These are phyloP conservation scores for Echiichthys vipera DNA, from an alignment of 2,797 vertebrate genomes.

Conservation along the genomic window DNA sequence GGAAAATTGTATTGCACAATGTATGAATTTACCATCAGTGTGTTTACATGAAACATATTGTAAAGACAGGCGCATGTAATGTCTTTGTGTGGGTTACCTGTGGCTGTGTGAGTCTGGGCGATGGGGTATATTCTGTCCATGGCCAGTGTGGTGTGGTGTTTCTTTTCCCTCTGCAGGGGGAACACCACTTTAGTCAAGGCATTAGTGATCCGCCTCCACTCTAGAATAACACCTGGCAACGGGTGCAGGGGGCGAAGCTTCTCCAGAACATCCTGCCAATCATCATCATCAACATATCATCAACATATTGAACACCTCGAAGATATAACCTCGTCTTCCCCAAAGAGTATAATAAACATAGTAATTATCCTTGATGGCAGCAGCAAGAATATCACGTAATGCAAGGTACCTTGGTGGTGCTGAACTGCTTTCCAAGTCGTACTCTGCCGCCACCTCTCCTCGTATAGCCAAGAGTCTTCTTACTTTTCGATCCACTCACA, in stretches of 20 bases:
- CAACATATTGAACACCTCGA: background rate
- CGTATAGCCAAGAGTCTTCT: conserved; percentile 94
- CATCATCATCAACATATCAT: conserved; percentile 13
- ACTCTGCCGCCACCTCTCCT: conserved; percentile 84
- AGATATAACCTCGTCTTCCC: background rate
- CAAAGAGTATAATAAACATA: too few relatives aligned
- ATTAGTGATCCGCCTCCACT: conserved; percentile 96
- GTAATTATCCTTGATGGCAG: too few relatives aligned
- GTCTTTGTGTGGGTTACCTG: conserved; percentile 83
- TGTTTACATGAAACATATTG: background rate
- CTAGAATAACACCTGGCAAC: conserved; percentile 93
- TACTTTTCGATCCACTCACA: conserved; percentile 81
- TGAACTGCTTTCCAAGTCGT: conserved; percentile 90
- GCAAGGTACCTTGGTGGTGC: conserved; percentile 91
- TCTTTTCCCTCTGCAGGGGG: conserved; percentile 92
- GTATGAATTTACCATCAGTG: background rate
- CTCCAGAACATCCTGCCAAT: conserved; percentile 91
- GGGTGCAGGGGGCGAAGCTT: conserved; percentile 92
- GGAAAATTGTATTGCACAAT: background rate
- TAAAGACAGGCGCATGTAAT: background rate
- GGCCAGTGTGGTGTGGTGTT: conserved; percentile 83
- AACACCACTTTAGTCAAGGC: conserved; percentile 97
- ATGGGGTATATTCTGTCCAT: conserved; percentile 96
- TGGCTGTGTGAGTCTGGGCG: conserved; percentile 94
- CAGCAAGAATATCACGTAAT: background rate